Evolutionary conservation across 2,797 vertebrate species (phyloP), one percentile per base, ranked within the genome.

Genomic region (Rhinoraja longicauda): DNA sequence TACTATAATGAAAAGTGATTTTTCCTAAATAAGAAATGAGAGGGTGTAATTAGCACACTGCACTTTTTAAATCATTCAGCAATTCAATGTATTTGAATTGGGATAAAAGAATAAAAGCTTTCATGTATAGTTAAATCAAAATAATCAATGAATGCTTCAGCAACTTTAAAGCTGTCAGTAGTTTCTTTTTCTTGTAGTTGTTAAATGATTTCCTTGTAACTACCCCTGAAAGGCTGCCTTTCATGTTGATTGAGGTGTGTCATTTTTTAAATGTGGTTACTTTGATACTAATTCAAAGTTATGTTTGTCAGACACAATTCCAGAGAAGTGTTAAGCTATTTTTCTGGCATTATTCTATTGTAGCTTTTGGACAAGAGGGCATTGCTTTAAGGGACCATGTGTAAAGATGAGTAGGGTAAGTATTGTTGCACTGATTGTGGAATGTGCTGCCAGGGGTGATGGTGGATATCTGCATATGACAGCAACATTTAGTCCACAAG

Each of bases 1-100:
- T 97, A 96, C 96, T 96, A 96, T 96, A 96, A 97, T 97, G 97
- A 96, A 97, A 97, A 96, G 96, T 96, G 96, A 97, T 97, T 97
- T 96, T 96, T 96, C 96, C 96, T 97, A 96, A 97, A 96, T 97
- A 96, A 97, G 96, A 97, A 96, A 97, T 97, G 96, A 97, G 96
- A 96, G 95, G 94, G 94, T 96, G 96, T 97, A 97, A 97, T 97
- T 97, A 97, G 96, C 96, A 95, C 95, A 95, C 97, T 96, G 96
- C 53, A 95, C 96, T 96, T 96, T 97, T 96, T 97, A 97, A 72
- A 96, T 97, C 96, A 97, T 97, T 97, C 96, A 96, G 95, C 96
- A 96, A 96, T 96, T 97, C 96, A 95, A 88, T 96, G 95, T 96
- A 95, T 96, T 97, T 97, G 97, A 97, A 97, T 97, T 96, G 96